Base-by-base conservation (phyloP, 2,113 vertebrate genomes). In the Hemibagrus wyckioides region DNA sequence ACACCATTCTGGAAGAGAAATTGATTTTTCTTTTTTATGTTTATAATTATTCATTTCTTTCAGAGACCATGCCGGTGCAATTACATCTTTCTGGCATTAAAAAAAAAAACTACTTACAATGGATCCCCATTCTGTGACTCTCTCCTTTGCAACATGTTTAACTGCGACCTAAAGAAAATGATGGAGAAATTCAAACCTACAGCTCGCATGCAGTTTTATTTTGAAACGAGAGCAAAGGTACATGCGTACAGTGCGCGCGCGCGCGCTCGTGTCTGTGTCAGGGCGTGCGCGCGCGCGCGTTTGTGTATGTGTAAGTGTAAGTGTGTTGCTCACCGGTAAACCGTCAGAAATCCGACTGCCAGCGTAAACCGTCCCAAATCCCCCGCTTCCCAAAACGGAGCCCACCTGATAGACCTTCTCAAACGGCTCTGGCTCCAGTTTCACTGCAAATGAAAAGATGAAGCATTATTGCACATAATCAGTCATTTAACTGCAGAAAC, bases 401-500 rank as follows among this genome's bases (percentile, higher is more conserved):
- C 97, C 98, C 93, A 99, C 96, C 59, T 98, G 97, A 93, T 99
- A 99, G 41, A 96, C 92, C 94, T 98, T 98, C 75, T 99, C 97
- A 88, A 99, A 99, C 0, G 96, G 93, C 91, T 99, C 97, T 92
- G 96, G 97, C 85, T 99, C 98, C 89, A 93, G 91, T 96, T 97
- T 98, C 79, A 96, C 98, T 99, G 93, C 3, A 87, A 61, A 30
- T 5, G 15, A 2, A 80, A 85, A 39, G 30, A 28, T 6, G 9
- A 21, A 56, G 59, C 25, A 56, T 79, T 6, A 56, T 15, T 9
- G 28, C 28, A 4, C 4, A 23, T 2, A 30, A 36, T 36, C 30
- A 13, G 76, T 21, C 15, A 54, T 4, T n/a, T 54, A 30, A 54
- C 15, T 5, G n/a, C 5, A 79, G 7, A 80, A 56, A 80, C 28